phyloP scores from a whole-genome alignment of 2,797 vertebrate species.

The Typhlichthys subterraneus region DNA sequence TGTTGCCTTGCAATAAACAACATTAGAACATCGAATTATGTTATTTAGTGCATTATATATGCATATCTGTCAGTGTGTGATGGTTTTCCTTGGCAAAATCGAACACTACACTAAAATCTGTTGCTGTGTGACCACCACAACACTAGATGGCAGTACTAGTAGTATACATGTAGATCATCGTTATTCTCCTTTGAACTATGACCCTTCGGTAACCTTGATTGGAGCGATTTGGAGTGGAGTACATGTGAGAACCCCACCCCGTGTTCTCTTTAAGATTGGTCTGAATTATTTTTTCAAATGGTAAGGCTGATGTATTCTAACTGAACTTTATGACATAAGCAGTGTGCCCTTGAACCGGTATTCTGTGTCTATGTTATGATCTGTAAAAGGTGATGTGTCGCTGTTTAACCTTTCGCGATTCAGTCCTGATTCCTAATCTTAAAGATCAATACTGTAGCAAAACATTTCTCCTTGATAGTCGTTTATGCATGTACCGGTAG shows the following conservation, averaged over 20 bases:
- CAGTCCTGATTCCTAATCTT: neutral
- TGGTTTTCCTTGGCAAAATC: neutral
- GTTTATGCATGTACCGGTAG: neutral
- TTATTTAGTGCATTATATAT: neutral
- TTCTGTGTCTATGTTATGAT: neutral
- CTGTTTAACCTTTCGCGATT: neutral
- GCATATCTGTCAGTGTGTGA: neutral
- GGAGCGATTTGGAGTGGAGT: neutral
- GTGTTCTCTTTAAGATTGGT: neutral
- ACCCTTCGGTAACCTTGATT: conserved; percentile 63
- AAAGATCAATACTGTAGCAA: neutral
- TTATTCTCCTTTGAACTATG: conserved; percentile 55
- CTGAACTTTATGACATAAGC: neutral
- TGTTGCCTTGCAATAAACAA: conserved; percentile 70
- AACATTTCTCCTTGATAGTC: neutral
- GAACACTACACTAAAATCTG: neutral
- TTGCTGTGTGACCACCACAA: conserved; percentile 36
- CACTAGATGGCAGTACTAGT: conserved; percentile 32
- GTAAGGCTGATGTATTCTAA: conserved; percentile 34
- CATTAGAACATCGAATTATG: conserved; percentile 36
- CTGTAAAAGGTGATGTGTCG: neutral
- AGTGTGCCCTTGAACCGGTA: neutral
- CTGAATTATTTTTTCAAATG: conserved; percentile 32
- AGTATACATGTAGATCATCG: neutral
- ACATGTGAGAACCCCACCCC: conserved; percentile 41